A percentile compares a stretch with the other conserved stretches of the same genome.
These are phyloP conservation scores for Stictonetta naevosa DNA, from an alignment of 2,113 vertebrate genomes.

Conservation along the genomic window DNA sequence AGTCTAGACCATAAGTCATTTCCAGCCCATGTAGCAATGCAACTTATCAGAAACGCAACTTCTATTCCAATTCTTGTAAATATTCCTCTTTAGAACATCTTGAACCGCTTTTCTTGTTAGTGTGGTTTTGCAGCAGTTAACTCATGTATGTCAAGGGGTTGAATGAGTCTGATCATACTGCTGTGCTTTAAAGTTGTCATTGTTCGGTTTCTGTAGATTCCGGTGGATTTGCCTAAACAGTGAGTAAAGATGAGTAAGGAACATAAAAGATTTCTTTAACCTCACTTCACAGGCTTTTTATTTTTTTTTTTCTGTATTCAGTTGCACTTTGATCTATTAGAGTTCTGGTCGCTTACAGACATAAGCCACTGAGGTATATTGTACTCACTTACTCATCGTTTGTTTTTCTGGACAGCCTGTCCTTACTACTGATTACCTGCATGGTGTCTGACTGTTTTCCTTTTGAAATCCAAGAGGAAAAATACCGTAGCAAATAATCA, in stretches of 20 bases:
- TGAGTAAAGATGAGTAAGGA: background rate
- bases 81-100: background rate
- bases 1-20: background rate
- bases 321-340: background rate
- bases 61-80: background rate
- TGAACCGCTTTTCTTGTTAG: background rate
- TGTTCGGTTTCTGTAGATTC: background rate
- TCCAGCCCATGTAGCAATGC: background rate
- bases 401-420: conserved; percentile 15
- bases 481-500: conserved; percentile 1
- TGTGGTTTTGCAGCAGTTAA: background rate
- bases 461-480: background rate
- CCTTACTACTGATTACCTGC: background rate
- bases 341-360: background rate
- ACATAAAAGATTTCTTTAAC: background rate
- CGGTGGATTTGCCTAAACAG: background rate
- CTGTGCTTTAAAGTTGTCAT: background rate
- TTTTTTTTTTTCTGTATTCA: background rate
- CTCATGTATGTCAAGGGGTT: background rate
- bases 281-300: background rate
- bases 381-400: background rate
- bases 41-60: background rate
- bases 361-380: background rate
- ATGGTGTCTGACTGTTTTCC: background rate
- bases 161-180: background rate